phyloP scores from a whole-genome alignment of 1,140 invertebrate species.

The Ridgeia piscesae region DNA sequence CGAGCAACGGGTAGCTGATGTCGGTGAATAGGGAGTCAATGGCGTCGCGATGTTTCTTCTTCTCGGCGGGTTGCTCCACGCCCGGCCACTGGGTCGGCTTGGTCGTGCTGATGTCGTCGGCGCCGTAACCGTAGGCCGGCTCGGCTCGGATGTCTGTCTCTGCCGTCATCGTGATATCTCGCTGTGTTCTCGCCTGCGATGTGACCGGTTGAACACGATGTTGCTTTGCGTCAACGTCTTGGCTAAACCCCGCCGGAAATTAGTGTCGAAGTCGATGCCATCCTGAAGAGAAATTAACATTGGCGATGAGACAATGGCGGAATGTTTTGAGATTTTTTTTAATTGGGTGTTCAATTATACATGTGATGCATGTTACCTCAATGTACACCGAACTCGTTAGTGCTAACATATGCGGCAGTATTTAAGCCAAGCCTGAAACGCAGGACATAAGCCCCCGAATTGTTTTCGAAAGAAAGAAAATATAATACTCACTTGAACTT shows the following conservation, averaged over 20 bases:
- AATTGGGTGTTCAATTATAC: no score
- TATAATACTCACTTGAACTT: no score
- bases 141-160: not conserved
- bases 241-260: not conserved
- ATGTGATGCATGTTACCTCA: not conserved
- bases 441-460: not conserved
- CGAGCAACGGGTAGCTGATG: conserved; percentile 50
- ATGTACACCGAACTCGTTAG: not conserved
- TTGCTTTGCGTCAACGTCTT: not conserved
- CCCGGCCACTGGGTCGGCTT: not conserved
- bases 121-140: not conserved
- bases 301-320: not conserved
- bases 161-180: not conserved
- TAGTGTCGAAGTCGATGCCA: not conserved
- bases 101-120: not conserved
- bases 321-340: no score
- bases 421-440: not conserved
- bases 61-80: not conserved
- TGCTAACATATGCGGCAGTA: not conserved
- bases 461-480: no score
- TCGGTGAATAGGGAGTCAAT: conserved; percentile 49
- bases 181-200: not conserved
- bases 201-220: not conserved
- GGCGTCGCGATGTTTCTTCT: conserved; percentile 36
- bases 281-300: not conserved